Evolutionary conservation across 2,888 invertebrate genomes (phyloP), one percentile per base, ranked within the genome.

Genomic region (Cheilosia scutellata): DNA sequence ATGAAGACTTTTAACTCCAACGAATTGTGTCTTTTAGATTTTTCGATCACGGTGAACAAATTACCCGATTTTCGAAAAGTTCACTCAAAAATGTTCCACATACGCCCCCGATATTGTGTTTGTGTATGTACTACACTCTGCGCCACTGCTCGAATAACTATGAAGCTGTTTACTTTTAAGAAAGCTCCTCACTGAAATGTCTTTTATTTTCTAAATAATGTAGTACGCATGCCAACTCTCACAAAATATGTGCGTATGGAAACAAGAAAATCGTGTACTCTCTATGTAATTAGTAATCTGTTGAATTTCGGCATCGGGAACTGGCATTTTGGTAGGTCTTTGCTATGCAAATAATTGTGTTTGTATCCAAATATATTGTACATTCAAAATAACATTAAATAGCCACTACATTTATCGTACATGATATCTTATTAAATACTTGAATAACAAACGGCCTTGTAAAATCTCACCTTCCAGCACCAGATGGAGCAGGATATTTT

Each of bases 281-380:
- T 33, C 37, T 68, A 66, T 86, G 66, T 44, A 71, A 82, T 72
- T 70, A 63, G 53, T 72, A 82, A 86, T 77, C 86, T 86, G 86
- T 86, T 86, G 86, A 86, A 82, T 86, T 86, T 71, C 76, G 76
- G 66, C 72, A 72, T 72, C 63, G 66, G 66, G 49, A 66, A 49
- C 42, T 40, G 60, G 79, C 75, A 55, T 66, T 71, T 40, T 6
- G 20, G 55, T 29, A 31, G n/a, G n/a, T 29, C 9, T 40, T 27
- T 29, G 5, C 20, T 16, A 60, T 82, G 51, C 53, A 72, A 33
- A 40, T 53, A 33, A 55, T 16, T 16, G 5, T 2, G 4, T 13
- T 29, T n/a, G 51, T 27, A 9, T 1, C 4, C 11, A 25, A 51
- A 27, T 20, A 2, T 20, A 9, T 25, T 25, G 3, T 9, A 3